These are phyloP conservation scores for Diorhabda sublineata DNA, from an alignment of 1,140 invertebrate genomes.

Conservation along the genomic window DNA sequence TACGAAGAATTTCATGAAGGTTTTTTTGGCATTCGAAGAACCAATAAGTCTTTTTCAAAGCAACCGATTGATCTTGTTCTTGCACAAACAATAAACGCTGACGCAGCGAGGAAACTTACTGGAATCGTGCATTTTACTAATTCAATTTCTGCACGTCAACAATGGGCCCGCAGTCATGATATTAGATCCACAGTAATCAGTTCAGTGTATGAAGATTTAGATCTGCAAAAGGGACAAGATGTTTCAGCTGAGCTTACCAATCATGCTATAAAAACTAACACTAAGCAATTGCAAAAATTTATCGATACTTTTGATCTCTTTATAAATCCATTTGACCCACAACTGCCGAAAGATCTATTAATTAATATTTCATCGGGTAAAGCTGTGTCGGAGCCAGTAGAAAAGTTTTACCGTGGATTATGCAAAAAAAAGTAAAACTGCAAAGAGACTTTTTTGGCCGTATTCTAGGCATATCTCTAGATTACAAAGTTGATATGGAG, in stretches of 20 bases:
- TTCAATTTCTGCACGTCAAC: conserved; percentile 15
- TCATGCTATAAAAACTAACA: conserved; percentile 29
- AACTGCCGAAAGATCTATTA: conserved; percentile 27
- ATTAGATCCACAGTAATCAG: conserved; percentile 29
- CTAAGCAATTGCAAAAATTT: conserved; percentile 25
- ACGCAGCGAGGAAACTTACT: conserved; percentile 37
- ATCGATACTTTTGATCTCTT: conserved; percentile 25
- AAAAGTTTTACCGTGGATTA: conserved; percentile 22
- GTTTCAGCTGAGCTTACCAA: conserved; percentile 28
- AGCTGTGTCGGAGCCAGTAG: conserved; percentile 13
- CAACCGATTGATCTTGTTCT: conserved; percentile 36
- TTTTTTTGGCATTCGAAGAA: conserved; percentile 35
- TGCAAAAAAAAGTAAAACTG: conserved; percentile 8
- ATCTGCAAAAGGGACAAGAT: conserved; percentile 25
- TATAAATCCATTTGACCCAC: conserved; percentile 29
- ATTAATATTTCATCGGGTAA: conserved; percentile 29
- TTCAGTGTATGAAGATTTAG: conserved; percentile 23
- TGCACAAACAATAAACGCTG: conserved; percentile 22
- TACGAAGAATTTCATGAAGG: conserved; percentile 30
- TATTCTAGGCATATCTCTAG: conserved; percentile 11
- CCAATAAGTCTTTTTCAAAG: conserved; percentile 34
- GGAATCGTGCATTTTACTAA: conserved; percentile 23
- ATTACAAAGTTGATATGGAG: conserved; percentile 17
- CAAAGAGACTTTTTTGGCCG: conserved; percentile 12
- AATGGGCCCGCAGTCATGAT: conserved; percentile 30